Conservation (phyloP, 2,113 vertebrate species). For the Phalacrocorax carbo region DNA sequence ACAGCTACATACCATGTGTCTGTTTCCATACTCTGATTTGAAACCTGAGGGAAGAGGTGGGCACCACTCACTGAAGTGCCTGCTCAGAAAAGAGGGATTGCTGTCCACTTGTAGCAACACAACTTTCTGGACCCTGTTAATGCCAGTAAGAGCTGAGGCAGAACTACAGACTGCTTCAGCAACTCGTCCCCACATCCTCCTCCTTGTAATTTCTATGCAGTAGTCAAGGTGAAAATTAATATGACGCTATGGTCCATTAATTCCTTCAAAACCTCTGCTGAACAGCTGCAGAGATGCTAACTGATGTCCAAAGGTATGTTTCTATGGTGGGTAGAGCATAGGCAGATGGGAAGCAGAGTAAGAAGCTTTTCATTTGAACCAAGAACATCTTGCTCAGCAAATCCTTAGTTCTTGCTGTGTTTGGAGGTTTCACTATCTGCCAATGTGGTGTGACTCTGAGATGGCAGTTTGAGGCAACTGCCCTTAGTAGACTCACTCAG, state of each 20-base stretch:
- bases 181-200: accelerated
- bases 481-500: background rate
- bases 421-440: background rate
- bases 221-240: background rate
- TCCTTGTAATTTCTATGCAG: background rate
- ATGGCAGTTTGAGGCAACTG: background rate
- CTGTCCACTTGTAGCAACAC: background rate
- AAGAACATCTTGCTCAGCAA: background rate
- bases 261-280: background rate
- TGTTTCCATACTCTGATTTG: background rate
- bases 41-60: background rate
- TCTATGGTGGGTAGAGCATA: background rate
- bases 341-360: background rate
- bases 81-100: background rate
- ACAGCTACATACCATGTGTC: background rate
- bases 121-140: background rate
- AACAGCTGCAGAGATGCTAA: background rate
- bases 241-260: background rate
- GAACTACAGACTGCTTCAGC: background rate
- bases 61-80: background rate
- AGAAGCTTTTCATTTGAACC: background rate
- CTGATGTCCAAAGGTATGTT: background rate
- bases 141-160: background rate
- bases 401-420: background rate
- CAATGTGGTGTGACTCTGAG: background rate